Evolutionary conservation across 2,888 invertebrate species (phyloP).

Genomic region (Conus canariensis): DNA sequence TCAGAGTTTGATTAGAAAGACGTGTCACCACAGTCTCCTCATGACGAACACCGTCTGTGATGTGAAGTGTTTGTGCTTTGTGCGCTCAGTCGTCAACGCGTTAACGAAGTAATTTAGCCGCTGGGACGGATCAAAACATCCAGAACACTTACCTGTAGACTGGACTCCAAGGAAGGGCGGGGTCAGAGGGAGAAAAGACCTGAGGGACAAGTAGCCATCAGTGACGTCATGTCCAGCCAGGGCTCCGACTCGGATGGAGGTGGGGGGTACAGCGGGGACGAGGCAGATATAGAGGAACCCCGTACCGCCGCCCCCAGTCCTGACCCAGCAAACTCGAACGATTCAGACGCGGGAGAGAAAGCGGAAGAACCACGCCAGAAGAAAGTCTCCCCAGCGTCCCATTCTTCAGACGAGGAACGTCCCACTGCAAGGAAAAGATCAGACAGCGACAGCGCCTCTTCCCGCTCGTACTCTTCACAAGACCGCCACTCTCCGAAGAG

Average conservation of each 20-base stretch:
- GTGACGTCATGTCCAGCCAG: constrained; percentile 17
- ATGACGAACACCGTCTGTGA: too few relatives aligned
- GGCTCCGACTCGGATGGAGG: background rate
- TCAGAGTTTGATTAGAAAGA: too few relatives aligned
- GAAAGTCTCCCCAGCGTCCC: too few relatives aligned
- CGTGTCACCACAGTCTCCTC: too few relatives aligned
- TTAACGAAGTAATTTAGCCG: too few relatives aligned
- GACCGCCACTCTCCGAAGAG: background rate
- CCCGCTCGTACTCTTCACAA: background rate
- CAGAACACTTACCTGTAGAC: too few relatives aligned
- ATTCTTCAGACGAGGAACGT: background rate
- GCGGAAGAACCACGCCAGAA: background rate
- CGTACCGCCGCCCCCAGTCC: background rate
- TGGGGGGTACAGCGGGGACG: constrained; percentile 5
- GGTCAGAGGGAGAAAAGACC: background rate
- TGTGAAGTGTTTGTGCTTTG: too few relatives aligned
- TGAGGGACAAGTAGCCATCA: background rate
- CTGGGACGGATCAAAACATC: too few relatives aligned
- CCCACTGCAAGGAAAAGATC: background rate
- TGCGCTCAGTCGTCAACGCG: too few relatives aligned
- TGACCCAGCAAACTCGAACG: background rate
- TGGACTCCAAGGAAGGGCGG: background rate
- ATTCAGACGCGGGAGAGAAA: background rate
- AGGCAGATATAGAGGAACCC: background rate
- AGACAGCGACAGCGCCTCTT: background rate